A percentile compares a stretch with the other conserved stretches of the same genome.
phyloP scores from a whole-genome alignment of 2,888 invertebrate species.

The Drosophila mercatorum region DNA sequence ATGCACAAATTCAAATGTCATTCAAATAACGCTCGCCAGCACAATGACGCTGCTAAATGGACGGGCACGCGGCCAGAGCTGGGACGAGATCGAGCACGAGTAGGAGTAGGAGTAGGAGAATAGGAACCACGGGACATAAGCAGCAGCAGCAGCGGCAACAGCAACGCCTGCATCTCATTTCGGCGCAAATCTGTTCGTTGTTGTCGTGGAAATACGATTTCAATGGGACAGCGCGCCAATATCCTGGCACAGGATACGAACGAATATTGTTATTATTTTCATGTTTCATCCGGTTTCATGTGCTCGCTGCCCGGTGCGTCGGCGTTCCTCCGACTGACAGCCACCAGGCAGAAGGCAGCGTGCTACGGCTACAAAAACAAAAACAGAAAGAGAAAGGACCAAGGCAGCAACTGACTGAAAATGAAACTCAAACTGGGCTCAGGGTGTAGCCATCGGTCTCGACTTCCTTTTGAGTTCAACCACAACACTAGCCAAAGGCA shows the following conservation, averaged over 20 bases:
- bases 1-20: constrained; percentile 73
- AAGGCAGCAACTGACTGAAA: constrained; percentile 15
- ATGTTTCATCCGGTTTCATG: constrained; percentile 71
- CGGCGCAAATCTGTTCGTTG: constrained; percentile 49
- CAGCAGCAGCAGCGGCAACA: constrained; percentile 24
- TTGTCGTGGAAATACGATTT: constrained; percentile 53
- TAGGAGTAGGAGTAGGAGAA: constrained; percentile 23
- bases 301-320: constrained; percentile 34
- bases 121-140: constrained; percentile 42
- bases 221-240: constrained; percentile 64
- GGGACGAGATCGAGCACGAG: constrained; percentile 16
- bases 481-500: constrained; percentile 62
- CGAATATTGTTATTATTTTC: constrained; percentile 72
- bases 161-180: constrained; percentile 77
- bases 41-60: constrained; percentile 69
- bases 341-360: constrained; percentile 18
- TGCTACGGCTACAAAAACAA: constrained; percentile 47
- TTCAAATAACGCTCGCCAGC: constrained; percentile 71
- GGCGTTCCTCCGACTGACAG: constrained; percentile 12
- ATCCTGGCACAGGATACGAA: constrained; percentile 77
- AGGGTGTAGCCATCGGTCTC: constrained; percentile 51
- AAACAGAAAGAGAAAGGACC: constrained; percentile 3
- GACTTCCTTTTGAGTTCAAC: constrained; percentile 65
- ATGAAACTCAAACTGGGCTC: constrained; percentile 45
- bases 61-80: constrained; percentile 62